These are phyloP conservation scores for Hemibagrus wyckioides DNA, from an alignment of 2,113 vertebrate species.

Conservation along the genomic window DNA sequence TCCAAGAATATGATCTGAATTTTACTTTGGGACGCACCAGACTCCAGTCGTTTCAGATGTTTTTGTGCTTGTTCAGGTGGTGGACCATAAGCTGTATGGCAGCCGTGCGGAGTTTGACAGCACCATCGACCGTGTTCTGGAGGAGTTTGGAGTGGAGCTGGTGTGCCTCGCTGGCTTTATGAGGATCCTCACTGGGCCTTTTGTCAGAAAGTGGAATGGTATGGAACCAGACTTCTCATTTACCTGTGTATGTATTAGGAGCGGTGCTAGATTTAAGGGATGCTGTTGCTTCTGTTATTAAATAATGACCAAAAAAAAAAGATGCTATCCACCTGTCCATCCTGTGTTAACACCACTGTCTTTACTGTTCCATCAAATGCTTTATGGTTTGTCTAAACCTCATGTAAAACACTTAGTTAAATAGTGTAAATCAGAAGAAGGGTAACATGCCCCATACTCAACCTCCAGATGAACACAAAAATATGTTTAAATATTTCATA, in stretches of 20 bases:
- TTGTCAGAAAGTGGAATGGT: constrained; percentile 95
- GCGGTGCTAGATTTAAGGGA: neutral
- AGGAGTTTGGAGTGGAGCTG: constrained; percentile 84
- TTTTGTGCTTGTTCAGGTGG: constrained; percentile 29
- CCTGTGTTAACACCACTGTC: neutral
- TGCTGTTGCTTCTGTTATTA: neutral
- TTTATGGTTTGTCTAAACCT: neutral
- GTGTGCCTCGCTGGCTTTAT: constrained; percentile 97
- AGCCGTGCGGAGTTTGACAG: constrained; percentile 85
- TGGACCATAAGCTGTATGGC: constrained; percentile 85
- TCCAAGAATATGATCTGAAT: neutral
- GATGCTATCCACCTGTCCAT: neutral
- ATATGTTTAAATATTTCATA: too few species aligned
- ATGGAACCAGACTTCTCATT: constrained; percentile 30
- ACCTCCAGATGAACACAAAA: neutral
- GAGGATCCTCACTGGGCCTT: constrained; percentile 89
- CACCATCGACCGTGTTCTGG: constrained; percentile 82
- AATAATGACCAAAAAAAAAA: neutral
- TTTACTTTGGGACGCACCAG: neutral
- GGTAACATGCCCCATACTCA: neutral
- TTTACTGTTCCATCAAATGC: neutral
- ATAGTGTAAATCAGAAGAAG: neutral
- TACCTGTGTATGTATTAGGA: neutral
- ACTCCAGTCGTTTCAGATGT: neutral
- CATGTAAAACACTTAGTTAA: neutral